These are phyloP conservation scores for Meteorus colon DNA, from an alignment of 2,888 invertebrate species.

Conservation along the genomic window DNA sequence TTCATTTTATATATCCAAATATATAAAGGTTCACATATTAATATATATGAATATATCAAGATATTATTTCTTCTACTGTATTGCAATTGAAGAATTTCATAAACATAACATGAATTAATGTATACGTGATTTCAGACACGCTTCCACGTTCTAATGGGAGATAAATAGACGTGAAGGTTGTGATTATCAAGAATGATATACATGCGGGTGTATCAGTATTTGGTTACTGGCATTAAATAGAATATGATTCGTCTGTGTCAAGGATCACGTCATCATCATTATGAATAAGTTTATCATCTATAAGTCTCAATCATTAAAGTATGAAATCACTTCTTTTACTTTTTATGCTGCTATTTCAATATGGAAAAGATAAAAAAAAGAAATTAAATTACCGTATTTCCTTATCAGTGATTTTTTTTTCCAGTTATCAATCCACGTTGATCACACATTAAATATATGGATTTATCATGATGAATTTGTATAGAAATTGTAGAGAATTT, in stretches of 20 bases:
- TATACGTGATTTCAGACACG: constrained; percentile 1
- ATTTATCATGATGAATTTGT: background rate
- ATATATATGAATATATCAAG: background rate
- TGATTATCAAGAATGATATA: background rate
- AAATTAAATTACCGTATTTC: background rate
- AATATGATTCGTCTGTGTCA: too few relatives aligned
- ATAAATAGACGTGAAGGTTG: background rate
- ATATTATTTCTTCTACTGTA: background rate
- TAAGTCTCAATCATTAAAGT: too few relatives aligned
- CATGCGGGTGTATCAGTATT: background rate
- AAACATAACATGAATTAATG: background rate
- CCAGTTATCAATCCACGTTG: background rate
- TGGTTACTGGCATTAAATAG: background rate
- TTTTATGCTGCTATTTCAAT: too few relatives aligned
- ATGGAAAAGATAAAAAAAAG: too few relatives aligned
- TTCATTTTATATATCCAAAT: background rate
- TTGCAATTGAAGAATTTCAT: background rate
- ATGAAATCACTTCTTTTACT: too few relatives aligned
- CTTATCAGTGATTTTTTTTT: background rate
- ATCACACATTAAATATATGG: background rate
- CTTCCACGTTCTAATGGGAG: background rate
- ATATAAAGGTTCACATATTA: background rate
- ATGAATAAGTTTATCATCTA: too few relatives aligned
- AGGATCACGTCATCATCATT: too few relatives aligned
- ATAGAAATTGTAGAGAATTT: background rate